Conservation (phyloP, 2,888 invertebrate species). For the Drosophila tanythrix region DNA sequence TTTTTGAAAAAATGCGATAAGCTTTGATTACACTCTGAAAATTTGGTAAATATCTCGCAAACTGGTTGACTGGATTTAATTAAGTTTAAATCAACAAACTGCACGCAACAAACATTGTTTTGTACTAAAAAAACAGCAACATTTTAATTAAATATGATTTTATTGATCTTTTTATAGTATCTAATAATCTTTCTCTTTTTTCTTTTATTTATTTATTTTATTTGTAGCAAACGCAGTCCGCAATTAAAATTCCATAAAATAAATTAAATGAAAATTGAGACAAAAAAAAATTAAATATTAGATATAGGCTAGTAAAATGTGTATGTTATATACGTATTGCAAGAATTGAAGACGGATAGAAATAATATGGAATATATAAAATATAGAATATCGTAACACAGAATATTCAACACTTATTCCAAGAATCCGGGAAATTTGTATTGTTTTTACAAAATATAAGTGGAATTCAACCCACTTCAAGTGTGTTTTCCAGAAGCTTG, state of each 20-base stretch:
- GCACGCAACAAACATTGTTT: not conserved
- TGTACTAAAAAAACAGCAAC: too few relatives aligned
- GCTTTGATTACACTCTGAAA: not conserved
- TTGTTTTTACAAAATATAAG: not conserved
- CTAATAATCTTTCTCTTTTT: not conserved
- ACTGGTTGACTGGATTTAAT: not conserved
- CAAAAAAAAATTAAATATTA: not conserved
- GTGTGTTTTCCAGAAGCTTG: not conserved
- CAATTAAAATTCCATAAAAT: not conserved
- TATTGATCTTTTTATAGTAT: not conserved
- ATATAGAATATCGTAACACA: not conserved
- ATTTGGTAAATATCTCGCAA: not conserved
- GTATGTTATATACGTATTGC: not conserved
- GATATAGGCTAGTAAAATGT: not conserved
- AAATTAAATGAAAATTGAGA: not conserved
- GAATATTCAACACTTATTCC: not conserved
- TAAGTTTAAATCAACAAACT: not conserved
- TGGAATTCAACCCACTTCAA: not conserved
- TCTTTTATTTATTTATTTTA: not conserved
- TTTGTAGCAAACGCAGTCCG: not conserved
- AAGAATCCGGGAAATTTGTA: not conserved
- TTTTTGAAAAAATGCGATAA: not conserved
- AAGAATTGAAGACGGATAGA: not conserved
- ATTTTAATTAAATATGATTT: not conserved
- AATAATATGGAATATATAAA: not conserved